Conservation (phyloP, 2,888 invertebrate species). For the Lycocerus yunnanus region DNA sequence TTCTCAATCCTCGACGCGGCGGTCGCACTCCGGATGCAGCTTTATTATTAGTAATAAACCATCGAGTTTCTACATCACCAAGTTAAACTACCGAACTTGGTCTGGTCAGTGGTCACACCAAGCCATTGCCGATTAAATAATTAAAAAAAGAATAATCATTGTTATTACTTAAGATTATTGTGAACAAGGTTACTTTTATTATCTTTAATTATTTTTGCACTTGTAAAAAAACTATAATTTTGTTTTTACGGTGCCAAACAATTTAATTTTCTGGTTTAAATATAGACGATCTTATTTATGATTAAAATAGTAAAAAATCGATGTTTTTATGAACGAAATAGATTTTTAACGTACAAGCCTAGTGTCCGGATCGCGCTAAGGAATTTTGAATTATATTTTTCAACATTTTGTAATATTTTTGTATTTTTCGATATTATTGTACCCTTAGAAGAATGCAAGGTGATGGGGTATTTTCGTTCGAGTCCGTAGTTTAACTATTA, state of each 20-base stretch:
- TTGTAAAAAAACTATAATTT: background rate
- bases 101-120: too few relatives aligned
- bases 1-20: too few relatives aligned
- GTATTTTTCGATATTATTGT: background rate
- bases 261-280: background rate
- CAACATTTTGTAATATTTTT: background rate
- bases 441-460: background rate
- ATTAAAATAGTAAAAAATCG: background rate
- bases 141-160: background rate
- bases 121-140: too few relatives aligned
- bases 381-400: too few relatives aligned
- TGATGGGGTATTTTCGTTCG: background rate
- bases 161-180: background rate
- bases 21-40: too few relatives aligned
- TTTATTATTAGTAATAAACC: too few relatives aligned
- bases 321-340: background rate
- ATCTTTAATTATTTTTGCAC: background rate
- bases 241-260: background rate
- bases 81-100: too few relatives aligned
- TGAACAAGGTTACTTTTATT: background rate
- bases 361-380: too few relatives aligned
- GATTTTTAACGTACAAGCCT: background rate
- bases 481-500: conserved; percentile 1
- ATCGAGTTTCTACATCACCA: too few relatives aligned
- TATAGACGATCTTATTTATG: background rate